Evolutionary conservation across 2,113 vertebrate species (phyloP), one percentile per base, ranked within the genome.

Genomic region (Manacus vitellinus): DNA sequence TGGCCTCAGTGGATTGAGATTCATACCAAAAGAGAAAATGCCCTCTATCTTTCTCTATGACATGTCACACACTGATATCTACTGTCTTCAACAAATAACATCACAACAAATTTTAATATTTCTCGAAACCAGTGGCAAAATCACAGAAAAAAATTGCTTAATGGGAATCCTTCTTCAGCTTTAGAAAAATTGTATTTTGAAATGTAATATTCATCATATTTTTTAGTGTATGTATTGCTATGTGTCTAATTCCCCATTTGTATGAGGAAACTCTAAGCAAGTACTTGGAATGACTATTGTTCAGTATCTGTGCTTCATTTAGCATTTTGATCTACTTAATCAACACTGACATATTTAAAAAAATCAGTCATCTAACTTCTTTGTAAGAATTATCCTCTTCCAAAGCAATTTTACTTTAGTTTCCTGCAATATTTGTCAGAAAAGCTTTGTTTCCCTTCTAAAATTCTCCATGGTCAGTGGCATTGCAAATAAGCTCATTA

Each of bases 401-500:
- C 1, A 61, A 73, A 76, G 37, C 22, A 77, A 5, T 84, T 62
- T 80, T 47, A 18, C 35, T 76, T 85, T 54, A 51, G 14, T 65
- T 71, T 73, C 28, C 51, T 43, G n/a, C 8, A 73, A 1, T 79
- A 33, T 56, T 81, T 85, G 8, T 76, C 66, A 76, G 35, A 67
- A 88, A 76, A 86, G 16, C 46, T 73, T 77, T 5, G 24, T 33
- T 74, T 96, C 44, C 62, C 18, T 82, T 92, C 74, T 51, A 35
- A 89, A 92, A 85, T 43, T 82, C 4, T 5, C n/a, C 8, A 5
- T 17, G 37, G 83, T 78, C 52, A 68, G 41, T 37, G 21, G 56
- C 41, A 66, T 52, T 86, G 28, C 55, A 92, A 92, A 86, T 86
- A 88, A 86, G 35, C 37, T 62, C 33, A 78, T 52, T 90, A 78